A percentile compares a stretch with the other conserved stretches of the same genome.
Conservation (phyloP, 2,888 invertebrate species). For the Flexamia atlantica region DNA sequence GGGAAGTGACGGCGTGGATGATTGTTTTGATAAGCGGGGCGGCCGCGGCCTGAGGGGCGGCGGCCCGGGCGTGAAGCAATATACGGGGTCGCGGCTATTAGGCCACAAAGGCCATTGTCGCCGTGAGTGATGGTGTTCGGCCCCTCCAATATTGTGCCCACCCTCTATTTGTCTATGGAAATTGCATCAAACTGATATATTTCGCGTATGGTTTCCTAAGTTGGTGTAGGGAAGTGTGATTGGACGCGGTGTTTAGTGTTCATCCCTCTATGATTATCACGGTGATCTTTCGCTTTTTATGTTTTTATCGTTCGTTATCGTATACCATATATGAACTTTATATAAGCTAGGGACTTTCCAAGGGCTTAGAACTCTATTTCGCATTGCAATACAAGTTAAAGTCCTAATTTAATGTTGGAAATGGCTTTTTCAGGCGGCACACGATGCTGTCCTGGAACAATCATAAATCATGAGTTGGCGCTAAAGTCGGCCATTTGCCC, state of each 20-base stretch:
- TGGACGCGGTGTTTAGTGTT: too few species aligned
- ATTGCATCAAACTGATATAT: slow-evolving; percentile 44
- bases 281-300: too few species aligned
- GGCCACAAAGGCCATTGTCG: slow-evolving; percentile 45
- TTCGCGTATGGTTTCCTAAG: slow-evolving; percentile 13
- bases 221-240: too few species aligned
- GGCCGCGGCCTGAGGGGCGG: not conserved
- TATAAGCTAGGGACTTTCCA: too few species aligned
- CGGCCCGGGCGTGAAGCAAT: slow-evolving; percentile 6
- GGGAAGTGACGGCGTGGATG: slow-evolving; percentile 12
- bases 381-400: too few species aligned
- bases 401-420: too few species aligned
- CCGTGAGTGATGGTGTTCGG: slow-evolving; percentile 41
- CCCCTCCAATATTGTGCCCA: slow-evolving; percentile 13
- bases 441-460: not conserved
- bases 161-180: slow-evolving; percentile 57
- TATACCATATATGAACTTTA: too few species aligned
- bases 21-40: slow-evolving; percentile 32
- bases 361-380: too few species aligned
- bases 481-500: not conserved
- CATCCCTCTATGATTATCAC: too few species aligned
- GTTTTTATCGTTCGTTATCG: too few species aligned
- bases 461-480: not conserved
- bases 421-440: not conserved
- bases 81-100: slow-evolving; percentile 42